phyloP scores from a whole-genome alignment of 37 sponge, comb jelly and placozoan species.

The Geodia barretti region DNA sequence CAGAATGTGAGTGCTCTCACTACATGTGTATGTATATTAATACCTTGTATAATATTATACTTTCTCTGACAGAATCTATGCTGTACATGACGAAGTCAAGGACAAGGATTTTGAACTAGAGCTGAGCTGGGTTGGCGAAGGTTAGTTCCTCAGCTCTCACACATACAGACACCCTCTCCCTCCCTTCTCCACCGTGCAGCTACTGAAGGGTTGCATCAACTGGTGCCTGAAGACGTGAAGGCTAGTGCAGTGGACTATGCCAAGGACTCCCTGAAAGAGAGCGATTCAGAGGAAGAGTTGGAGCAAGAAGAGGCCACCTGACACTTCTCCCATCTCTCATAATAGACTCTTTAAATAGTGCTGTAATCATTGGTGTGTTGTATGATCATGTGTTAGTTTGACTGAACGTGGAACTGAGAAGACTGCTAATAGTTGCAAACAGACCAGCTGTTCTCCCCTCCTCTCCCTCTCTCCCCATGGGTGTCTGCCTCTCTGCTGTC shows the following conservation, averaged over 20 bases:
- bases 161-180: not conserved
- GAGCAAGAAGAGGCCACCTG: constrained; percentile 23
- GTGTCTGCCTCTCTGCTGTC: not conserved
- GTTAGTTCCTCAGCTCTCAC: too few species aligned
- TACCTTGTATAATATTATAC: too few species aligned
- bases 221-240: constrained; percentile 63
- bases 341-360: not conserved
- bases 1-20: constrained; percentile 65
- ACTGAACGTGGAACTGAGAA: constrained; percentile 28
- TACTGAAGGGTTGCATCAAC: constrained; percentile 65
- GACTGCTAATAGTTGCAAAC: constrained; percentile 43
- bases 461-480: not conserved
- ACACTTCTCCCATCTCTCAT: too few species aligned
- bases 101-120: constrained; percentile 97
- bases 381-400: not conserved
- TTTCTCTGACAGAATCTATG: constrained; percentile 72
- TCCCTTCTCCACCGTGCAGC: constrained; percentile 23
- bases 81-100: constrained; percentile 96
- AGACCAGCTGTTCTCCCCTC: constrained; percentile 10
- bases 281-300: constrained; percentile 81
- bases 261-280: constrained; percentile 70
- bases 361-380: not conserved
- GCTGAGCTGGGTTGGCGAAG: constrained; percentile 97
- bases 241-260: constrained; percentile 58
- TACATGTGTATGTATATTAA: not conserved